Percentiles rank a stretch among this genome's conserved stretches.
Evolutionary conservation across 2,113 vertebrate species (phyloP).

Genomic region (Empidonax alnorum): DNA sequence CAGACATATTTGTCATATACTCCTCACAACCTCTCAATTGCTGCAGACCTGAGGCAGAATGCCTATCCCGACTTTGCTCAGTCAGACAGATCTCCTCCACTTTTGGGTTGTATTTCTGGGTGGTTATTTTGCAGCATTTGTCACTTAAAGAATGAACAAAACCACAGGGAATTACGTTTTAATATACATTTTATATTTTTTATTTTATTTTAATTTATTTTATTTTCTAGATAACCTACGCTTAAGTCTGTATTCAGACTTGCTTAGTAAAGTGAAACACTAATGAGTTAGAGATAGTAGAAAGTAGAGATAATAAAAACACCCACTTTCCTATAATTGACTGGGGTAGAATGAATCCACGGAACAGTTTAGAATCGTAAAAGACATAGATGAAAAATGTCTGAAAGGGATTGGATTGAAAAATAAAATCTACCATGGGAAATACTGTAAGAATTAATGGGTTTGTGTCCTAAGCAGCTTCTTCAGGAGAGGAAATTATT

Average conservation of each 20-base stretch:
- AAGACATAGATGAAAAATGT: not conserved
- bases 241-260: not conserved
- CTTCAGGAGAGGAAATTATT: not conserved
- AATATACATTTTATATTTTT: not conserved
- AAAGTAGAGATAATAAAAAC: not conserved
- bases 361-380: not conserved
- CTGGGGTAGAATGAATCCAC: not conserved
- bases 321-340: not conserved
- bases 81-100: not conserved
- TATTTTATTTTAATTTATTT: not conserved
- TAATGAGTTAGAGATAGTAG: not conserved
- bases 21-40: not conserved
- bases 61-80: not conserved
- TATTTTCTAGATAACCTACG: not conserved
- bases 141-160: not conserved
- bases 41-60: not conserved
- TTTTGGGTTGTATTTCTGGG: not conserved
- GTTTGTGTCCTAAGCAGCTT: constrained; percentile 8
- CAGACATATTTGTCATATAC: not conserved
- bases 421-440: constrained; percentile 30
- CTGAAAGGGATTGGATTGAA: not conserved
- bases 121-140: not conserved
- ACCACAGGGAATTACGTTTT: not conserved
- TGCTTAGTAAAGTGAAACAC: not conserved
- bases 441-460: constrained; percentile 15